These are phyloP conservation scores for Leptoclinus maculatus DNA, from an alignment of 2,797 vertebrate genomes.

Conservation along the genomic window DNA sequence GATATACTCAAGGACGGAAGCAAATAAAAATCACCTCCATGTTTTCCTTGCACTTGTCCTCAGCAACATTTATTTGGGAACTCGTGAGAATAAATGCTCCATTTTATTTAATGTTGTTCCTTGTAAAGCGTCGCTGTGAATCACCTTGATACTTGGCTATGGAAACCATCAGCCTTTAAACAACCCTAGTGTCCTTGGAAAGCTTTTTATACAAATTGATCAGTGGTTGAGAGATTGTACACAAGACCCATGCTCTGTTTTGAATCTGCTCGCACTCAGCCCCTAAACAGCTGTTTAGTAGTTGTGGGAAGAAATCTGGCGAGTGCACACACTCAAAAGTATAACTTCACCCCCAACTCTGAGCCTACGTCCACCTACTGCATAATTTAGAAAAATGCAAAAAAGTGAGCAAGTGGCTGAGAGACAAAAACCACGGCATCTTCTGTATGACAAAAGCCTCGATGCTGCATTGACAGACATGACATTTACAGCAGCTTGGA, in stretches of 20 bases:
- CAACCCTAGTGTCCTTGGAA: slow-evolving; percentile 20
- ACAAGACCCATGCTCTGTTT: slow-evolving; percentile 1
- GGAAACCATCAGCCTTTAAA: neutral
- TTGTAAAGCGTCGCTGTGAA: neutral
- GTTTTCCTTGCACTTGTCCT: neutral
- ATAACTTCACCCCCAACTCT: neutral
- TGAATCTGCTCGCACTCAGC: neutral
- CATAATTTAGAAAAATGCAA: neutral
- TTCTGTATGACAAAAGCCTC: neutral
- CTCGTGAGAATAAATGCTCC: slow-evolving; percentile 16
- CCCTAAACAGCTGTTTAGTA: neutral
- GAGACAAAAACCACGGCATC: neutral
- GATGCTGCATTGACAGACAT: neutral
- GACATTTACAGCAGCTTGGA: neutral
- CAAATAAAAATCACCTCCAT: neutral
- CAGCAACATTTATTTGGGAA: slow-evolving; percentile 7
- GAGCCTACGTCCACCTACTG: neutral
- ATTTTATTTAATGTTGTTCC: slow-evolving; percentile 20
- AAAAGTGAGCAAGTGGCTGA: too few relatives aligned
- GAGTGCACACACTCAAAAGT: too few relatives aligned
- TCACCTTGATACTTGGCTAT: neutral
- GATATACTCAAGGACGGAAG: neutral
- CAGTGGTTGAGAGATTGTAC: neutral
- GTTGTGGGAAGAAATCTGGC: too few relatives aligned
- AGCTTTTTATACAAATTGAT: slow-evolving; percentile 20